Percentiles rank a stretch among this genome's conserved stretches.
Conservation (phyloP, 2,113 vertebrate genomes). For the Cryptoleucopteryx plumbea region DNA sequence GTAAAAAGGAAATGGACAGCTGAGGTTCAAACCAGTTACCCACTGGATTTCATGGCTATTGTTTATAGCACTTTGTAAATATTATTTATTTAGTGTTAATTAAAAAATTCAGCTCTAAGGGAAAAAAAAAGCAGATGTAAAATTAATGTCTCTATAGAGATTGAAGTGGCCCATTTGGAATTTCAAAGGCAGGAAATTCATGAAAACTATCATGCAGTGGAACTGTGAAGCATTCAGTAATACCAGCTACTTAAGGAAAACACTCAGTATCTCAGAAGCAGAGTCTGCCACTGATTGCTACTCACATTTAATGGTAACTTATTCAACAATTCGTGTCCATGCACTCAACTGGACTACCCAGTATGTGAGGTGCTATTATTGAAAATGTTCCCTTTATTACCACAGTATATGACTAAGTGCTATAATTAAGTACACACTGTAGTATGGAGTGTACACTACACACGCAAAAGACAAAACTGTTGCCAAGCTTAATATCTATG, state of each 20-base stretch:
- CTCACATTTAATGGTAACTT: background rate
- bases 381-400: background rate
- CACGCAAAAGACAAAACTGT: background rate
- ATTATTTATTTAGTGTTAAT: slow-evolving; percentile 39
- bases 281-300: background rate
- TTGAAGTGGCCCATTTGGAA: background rate
- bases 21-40: background rate
- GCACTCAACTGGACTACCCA: background rate
- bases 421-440: background rate
- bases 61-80: slow-evolving; percentile 23
- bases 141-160: background rate
- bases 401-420: background rate
- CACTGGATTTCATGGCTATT: background rate
- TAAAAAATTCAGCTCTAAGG: background rate
- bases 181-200: slow-evolving; percentile 42
- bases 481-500: background rate
- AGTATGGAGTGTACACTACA: background rate
- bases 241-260: slow-evolving; percentile 9
- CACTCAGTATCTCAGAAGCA: background rate
- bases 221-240: background rate
- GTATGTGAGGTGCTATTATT: background rate
- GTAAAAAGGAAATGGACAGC: background rate
- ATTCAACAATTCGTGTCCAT: background rate
- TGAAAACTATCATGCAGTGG: background rate
- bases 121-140: background rate